Base-by-base conservation (phyloP, 2,797 vertebrate genomes). In the Siniperca undulata region DNA sequence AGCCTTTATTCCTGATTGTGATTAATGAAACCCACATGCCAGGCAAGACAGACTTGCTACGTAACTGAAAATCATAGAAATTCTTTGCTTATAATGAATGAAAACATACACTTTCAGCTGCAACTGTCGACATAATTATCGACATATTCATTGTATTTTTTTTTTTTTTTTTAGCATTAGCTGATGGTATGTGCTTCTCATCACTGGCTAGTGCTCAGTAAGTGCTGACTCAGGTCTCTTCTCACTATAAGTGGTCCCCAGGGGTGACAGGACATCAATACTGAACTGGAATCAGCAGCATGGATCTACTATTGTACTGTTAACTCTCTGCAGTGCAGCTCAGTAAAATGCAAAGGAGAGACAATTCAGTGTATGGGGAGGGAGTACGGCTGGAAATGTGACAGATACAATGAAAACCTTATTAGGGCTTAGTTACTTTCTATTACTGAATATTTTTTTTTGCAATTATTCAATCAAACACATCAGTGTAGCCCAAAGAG, bases 251-350 rank as follows among this genome's bases (percentile, higher is more conserved):
- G 88, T 90, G 88, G 70, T 80, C 88, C 91, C 91, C 71, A 0
- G 82, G 87, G 92, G 86, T 80, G 93, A 91, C 93, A 92, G 93
- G 66, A 92, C 83, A 88, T 96, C 94, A 91, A 95, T 93, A 91
- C 67, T 72, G 78, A 83, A 78, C 84, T 86, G 90, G 87, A 90
- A 93, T 90, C 92, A 93, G 92, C 93, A 93, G 83, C 85, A 79
- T 82, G 89, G 86, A 68, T 86, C 88, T 76, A 86, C 84, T 70
- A 88, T 83, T 34, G 34, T 79, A 59, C 84, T 60, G 73, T 85
- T 89, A 70, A 73, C 70, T 70, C 83, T 85, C 88, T 90, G 90
- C 80, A 84, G 85, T 84, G 84, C 82, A 81, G 76, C 83, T 83
- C 56, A 2, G 50, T 52, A 71, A 83, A 81, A 84, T 60, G 78